Conservation (phyloP, 2,113 vertebrate species). For the Lagopus muta region DNA sequence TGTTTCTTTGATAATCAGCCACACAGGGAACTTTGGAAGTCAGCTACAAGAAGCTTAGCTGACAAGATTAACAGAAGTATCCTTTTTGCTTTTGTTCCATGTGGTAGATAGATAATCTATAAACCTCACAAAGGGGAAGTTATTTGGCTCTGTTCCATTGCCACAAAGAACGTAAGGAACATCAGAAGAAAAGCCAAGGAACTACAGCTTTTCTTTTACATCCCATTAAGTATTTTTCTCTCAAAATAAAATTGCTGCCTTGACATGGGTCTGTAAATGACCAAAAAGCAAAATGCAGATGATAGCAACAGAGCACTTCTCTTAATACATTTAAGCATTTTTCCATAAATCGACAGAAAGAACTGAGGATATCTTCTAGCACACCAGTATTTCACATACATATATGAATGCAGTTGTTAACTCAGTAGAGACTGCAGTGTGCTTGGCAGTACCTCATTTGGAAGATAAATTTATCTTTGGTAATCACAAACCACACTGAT, state of each 20-base stretch:
- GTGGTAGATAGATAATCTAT: background rate
- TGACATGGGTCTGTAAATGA: background rate
- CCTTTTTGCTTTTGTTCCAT: background rate
- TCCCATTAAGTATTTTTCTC: slow-evolving; percentile 1
- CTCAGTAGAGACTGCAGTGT: background rate
- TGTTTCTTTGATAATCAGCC: background rate
- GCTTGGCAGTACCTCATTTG: background rate
- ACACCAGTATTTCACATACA: background rate
- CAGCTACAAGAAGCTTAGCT: slow-evolving; percentile 6
- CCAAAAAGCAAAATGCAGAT: slow-evolving; percentile 12
- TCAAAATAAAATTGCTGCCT: slow-evolving; percentile 5
- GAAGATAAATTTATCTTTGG: background rate
- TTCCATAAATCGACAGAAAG: background rate
- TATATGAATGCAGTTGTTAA: background rate
- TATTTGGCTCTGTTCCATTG: background rate
- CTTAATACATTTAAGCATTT: background rate
- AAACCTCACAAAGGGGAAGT: background rate
- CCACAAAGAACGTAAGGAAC: background rate
- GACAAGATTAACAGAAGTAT: background rate
- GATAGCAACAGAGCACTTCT: background rate
- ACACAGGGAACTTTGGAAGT: background rate
- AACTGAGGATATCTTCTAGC: background rate
- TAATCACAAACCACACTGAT: background rate
- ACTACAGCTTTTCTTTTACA: background rate
- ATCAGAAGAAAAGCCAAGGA: slow-evolving; percentile 11